Conservation (phyloP, 2,113 vertebrate genomes). For the Cyrtonyx montezumae region DNA sequence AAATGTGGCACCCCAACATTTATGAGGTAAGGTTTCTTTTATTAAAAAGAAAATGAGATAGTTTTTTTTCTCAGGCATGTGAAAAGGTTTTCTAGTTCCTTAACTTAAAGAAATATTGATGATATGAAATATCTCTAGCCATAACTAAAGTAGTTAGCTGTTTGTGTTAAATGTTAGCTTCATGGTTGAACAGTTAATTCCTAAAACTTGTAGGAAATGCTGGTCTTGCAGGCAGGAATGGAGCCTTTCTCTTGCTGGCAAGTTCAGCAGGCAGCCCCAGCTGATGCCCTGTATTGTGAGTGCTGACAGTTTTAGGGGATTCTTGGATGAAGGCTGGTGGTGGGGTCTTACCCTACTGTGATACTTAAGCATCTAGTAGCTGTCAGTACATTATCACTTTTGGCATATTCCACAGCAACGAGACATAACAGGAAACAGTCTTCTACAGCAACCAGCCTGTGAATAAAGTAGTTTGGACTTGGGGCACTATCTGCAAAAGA, state of each 20-base stretch:
- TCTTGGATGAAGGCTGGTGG: neutral
- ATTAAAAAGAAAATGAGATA: too few species aligned
- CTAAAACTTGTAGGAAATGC: neutral
- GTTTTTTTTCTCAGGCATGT: neutral
- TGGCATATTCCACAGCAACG: neutral
- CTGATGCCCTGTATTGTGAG: accelerated
- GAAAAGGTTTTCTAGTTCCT: neutral
- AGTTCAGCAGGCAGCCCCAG: neutral
- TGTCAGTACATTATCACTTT: neutral
- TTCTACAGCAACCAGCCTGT: neutral
- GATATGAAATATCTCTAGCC: neutral
- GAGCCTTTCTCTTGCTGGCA: neutral
- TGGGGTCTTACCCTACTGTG: neutral
- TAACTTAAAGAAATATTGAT: neutral
- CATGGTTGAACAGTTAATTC: neutral
- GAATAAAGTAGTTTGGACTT: neutral
- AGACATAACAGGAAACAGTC: neutral
- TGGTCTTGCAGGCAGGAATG: neutral
- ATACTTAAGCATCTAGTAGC: neutral
- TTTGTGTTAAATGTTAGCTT: neutral
- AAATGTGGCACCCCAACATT: constrained; percentile 99
- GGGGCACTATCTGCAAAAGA: neutral
- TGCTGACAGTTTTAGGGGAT: neutral
- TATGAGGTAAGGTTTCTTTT: constrained; percentile 88
- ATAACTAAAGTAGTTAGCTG: neutral